Base-by-base conservation (phyloP, 1,140 invertebrate genomes). In the Drosophila biarmipes region DNA sequence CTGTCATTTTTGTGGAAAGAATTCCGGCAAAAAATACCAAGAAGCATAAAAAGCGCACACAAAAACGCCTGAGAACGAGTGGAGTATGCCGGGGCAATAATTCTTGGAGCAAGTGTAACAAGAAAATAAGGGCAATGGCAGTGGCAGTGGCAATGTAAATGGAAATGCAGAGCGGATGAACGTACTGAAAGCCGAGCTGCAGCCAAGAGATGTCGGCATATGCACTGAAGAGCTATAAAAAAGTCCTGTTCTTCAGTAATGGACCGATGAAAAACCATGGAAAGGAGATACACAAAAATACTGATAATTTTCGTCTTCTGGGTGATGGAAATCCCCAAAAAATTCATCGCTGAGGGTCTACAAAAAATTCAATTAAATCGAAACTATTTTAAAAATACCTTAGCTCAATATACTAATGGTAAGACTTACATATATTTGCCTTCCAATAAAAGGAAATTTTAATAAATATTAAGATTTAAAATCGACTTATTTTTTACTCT, bases 61-160 rank as follows among this genome's bases (percentile, higher is more conserved):
- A 66, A 35, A 24, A 61, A 17, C 27, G 29, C 24, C 21, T n/a
- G 29, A 34, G 34, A 38, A 49, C 15, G 19, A 62, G 53, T 46
- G 67, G 69, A 72, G 76, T 80, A 86, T 86, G 81, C 81, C 87
- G 55, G 81, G 69, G 84, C 84, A 89, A 87, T 89, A 89, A 89
- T 89, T 89, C 82, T 87, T 89, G 51, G 57, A 72, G 75, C 78
- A 68, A 86, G 84, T 82, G 84, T 82, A 82, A 89, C 82, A 87
- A 82, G 82, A 87, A 87, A 82, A 89, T 89, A 87, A 76, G 78
- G 63, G 66, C 82, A 87, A 77, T 87, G 78, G 53, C 53, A 55
- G 58, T 64, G 57, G 57, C 31, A 61, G 5, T 59, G 51, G 34
- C 12, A 53, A 35, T 40, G 67, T 62, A 74, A 87, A 14, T 59